These are phyloP conservation scores for Agrotis ipsilon DNA, from an alignment of 2,888 invertebrate species.

Conservation along the genomic window DNA sequence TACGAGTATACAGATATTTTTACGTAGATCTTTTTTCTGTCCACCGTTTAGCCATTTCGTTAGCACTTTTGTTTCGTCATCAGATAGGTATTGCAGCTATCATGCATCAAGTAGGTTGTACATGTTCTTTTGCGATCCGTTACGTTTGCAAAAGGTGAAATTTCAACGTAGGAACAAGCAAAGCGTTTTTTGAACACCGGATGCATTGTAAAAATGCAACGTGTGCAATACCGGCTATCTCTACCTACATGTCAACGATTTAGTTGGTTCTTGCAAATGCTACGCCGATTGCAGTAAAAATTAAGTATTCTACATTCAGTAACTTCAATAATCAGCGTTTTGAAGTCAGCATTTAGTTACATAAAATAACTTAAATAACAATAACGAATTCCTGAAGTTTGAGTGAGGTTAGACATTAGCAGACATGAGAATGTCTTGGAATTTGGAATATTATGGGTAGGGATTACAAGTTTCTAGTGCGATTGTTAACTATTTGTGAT, in stretches of 20 bases:
- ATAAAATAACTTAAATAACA: constrained; percentile 35
- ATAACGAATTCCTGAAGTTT: constrained; percentile 40
- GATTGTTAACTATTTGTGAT: constrained; percentile 18
- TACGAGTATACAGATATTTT: not conserved
- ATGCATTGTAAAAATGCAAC: constrained; percentile 37
- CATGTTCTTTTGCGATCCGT: constrained; percentile 33
- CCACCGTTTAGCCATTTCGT: constrained; percentile 1
- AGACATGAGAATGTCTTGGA: constrained; percentile 39
- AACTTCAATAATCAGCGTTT: constrained; percentile 21
- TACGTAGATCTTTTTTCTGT: not conserved
- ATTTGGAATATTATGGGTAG: constrained; percentile 26
- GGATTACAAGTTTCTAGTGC: constrained; percentile 23
- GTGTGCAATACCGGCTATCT: constrained; percentile 30
- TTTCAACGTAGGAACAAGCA: constrained; percentile 44
- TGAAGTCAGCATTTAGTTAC: constrained; percentile 13
- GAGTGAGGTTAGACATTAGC: constrained; percentile 50
- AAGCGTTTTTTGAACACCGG: constrained; percentile 47
- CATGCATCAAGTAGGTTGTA: constrained; percentile 32
- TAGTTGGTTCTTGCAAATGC: constrained; percentile 45
- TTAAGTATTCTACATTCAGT: not conserved
- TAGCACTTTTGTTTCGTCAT: constrained; percentile 22
- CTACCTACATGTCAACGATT: constrained; percentile 28
- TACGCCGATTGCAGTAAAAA: constrained; percentile 13
- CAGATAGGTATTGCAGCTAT: constrained; percentile 17
- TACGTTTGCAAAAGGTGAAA: constrained; percentile 54